phyloP scores from a whole-genome alignment of 2,888 invertebrate genomes.

The Dysmachus trigonus region DNA sequence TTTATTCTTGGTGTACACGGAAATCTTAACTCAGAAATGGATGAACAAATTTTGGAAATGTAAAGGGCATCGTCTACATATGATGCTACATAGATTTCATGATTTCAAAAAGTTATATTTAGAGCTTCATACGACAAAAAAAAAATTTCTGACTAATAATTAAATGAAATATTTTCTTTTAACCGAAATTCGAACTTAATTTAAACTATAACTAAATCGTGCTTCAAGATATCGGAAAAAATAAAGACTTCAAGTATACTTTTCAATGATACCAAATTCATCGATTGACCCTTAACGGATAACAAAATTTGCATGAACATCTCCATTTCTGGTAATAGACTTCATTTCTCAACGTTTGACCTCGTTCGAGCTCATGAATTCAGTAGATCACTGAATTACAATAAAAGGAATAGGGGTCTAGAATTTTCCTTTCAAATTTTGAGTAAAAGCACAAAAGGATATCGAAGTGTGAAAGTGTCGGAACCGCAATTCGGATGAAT shows the following conservation, averaged over 20 bases:
- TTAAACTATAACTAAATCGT: too few relatives aligned
- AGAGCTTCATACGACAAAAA: too few relatives aligned
- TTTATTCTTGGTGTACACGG: too few relatives aligned
- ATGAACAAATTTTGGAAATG: too few relatives aligned
- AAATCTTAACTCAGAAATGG: too few relatives aligned
- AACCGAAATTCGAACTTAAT: too few relatives aligned
- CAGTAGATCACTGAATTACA: not conserved
- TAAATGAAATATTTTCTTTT: too few relatives aligned
- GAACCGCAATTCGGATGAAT: not conserved
- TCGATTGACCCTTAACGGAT: not conserved
- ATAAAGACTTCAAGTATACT: not conserved
- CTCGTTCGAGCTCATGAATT: not conserved
- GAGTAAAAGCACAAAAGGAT: not conserved
- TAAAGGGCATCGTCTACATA: too few relatives aligned
- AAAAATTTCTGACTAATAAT: too few relatives aligned
- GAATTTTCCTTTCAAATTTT: not conserved
- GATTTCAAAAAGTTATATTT: too few relatives aligned
- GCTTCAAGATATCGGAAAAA: too few relatives aligned
- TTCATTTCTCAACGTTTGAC: not conserved
- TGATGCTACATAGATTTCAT: too few relatives aligned
- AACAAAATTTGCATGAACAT: not conserved
- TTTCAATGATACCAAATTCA: not conserved
- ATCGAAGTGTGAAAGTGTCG: not conserved
- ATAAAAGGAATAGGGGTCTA: not conserved
- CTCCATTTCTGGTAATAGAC: not conserved